Base-by-base conservation (phyloP, 2,113 vertebrate species). In the Ardeotis arabs region DNA sequence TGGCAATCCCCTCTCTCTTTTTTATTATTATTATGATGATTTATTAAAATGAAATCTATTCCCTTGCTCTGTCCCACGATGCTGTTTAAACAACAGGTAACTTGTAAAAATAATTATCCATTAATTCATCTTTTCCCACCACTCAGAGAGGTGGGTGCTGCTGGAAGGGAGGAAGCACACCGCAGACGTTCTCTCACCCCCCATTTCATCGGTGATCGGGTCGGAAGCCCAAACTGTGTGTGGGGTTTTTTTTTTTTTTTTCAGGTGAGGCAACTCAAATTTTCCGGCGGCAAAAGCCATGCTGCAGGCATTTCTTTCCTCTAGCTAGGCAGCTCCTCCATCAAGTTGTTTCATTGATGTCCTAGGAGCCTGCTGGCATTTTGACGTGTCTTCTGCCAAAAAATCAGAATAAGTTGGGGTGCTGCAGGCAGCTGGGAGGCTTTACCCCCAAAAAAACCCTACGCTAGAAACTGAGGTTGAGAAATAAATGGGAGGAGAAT, bases 171-270 rank as follows among this genome's bases (percentile, higher is more conserved):
- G 14, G 44, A 25, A 83, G 53, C 62, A 93, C 44, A 70, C 45
- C 4, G 7, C 15, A 44, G 16, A 63, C 45, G 76, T 45, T 62
- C 49, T 41, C 62, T 75, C 2, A 0, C 9, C 2, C 0, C 58
- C 50, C 27, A 44, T 53, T 79, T 83, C 53, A 80, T 64, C 27
- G 5, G 50, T 0, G 10, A 7, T 22, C 53, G 8, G 8, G 14
- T 12, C 58, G 59, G 84, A 55, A 55, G n/a, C 41, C 56, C 37
- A 59, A 92, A 77, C 19, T 9, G 0, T 19, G 8, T 0, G 2
- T 49, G 47, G 41, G 39, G 10, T 44, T 41, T 62, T 83, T 85
- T 73, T 44, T 44, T 44, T 44, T 9, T 62, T 83, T 79, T 69
- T 41, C 50, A 60, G 72, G 9, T 62, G 53, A 10, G 35, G 49